A percentile compares a stretch with the other conserved stretches of the same genome.
Evolutionary conservation across 2,113 vertebrate species (phyloP).

Genomic region (Pontoporia blainvillei): DNA sequence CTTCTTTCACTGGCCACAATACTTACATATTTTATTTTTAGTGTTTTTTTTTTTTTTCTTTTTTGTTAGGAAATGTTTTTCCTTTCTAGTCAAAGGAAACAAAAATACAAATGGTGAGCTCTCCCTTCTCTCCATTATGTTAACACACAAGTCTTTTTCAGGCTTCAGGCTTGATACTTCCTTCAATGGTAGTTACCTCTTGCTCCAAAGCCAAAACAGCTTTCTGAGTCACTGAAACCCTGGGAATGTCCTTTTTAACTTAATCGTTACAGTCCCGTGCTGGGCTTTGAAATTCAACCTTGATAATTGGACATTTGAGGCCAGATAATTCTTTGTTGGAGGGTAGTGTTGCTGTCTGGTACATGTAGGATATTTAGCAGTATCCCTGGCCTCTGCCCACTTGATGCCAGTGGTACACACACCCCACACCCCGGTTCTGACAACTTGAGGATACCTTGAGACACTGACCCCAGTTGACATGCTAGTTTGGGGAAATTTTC

Average conservation of each 20-base stretch:
- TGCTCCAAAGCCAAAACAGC: neutral
- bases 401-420: neutral
- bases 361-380: neutral
- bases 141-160: neutral
- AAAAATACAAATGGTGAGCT: neutral
- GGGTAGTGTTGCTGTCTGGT: accelerated
- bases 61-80: neutral
- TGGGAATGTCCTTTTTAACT: neutral
- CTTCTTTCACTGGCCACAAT: neutral
- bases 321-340: neutral
- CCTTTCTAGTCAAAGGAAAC: neutral
- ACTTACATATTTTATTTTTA: neutral
- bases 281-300: neutral
- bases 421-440: neutral
- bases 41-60: neutral
- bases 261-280: neutral
- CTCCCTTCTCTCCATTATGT: neutral
- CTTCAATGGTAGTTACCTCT: neutral
- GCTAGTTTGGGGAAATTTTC: neutral
- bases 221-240: neutral
- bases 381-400: neutral
- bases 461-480: neutral
- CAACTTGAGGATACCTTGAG: neutral
- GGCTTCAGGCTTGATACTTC: neutral
- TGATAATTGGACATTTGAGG: neutral